Evolutionary conservation across 2,113 vertebrate genomes (phyloP).

Genomic region (Petrocephalus zakoni): DNA sequence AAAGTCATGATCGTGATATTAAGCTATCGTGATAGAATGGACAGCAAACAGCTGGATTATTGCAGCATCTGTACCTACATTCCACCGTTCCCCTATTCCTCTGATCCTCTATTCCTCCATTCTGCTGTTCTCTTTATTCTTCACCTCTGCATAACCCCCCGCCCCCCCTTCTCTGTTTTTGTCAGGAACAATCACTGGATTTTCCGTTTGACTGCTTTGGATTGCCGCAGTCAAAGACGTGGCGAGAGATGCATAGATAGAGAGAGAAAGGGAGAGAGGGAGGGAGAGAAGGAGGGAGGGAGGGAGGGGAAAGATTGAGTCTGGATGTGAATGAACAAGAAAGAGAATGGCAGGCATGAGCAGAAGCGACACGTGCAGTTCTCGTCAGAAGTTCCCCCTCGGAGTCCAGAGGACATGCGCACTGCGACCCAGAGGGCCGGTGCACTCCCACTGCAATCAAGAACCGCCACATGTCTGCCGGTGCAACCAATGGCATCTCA

Average conservation of each 20-base stretch:
- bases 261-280: background rate
- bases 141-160: constrained; percentile 16
- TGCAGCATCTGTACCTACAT: background rate
- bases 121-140: constrained; percentile 7
- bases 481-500: background rate
- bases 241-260: constrained; percentile 25
- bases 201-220: constrained; percentile 58
- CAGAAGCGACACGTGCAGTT: background rate
- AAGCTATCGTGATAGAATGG: background rate
- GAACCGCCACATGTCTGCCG: background rate
- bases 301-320: background rate
- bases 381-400: background rate
- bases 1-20: background rate
- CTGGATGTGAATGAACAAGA: background rate
- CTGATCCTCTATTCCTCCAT: background rate
- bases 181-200: constrained; percentile 63
- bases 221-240: constrained; percentile 58
- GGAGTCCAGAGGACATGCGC: background rate
- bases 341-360: background rate
- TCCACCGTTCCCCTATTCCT: background rate
- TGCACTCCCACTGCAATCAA: background rate
- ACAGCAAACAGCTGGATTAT: background rate
- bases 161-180: constrained; percentile 47
- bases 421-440: background rate
- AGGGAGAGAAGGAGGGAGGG: constrained; percentile 11